Conservation (phyloP, 2,797 vertebrate species). For the Choloepus didactylus region DNA sequence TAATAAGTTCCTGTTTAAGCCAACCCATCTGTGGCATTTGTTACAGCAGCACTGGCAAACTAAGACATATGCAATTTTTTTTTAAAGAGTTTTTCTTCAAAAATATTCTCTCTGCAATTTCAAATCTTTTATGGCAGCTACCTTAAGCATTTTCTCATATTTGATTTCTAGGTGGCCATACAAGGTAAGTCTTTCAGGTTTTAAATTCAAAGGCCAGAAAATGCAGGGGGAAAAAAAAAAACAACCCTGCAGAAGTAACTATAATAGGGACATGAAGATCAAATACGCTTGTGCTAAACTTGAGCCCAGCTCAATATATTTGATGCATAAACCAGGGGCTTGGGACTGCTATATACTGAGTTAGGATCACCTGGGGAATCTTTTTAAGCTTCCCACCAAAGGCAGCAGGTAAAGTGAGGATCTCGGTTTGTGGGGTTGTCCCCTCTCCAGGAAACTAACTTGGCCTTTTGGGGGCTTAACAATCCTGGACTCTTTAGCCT, state of each 20-base stretch:
- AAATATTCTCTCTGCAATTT: background rate
- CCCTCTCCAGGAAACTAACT: too few relatives aligned
- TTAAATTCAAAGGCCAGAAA: conserved; percentile 55
- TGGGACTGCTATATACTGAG: background rate
- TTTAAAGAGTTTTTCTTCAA: background rate
- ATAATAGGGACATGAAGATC: background rate
- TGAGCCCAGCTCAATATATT: background rate
- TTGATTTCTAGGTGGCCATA: conserved; percentile 15
- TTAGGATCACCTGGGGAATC: background rate
- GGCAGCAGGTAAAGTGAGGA: too few relatives aligned
- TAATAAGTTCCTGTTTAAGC: too few relatives aligned
- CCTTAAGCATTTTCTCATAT: background rate
- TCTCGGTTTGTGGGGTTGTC: too few relatives aligned
- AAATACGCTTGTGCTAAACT: background rate
- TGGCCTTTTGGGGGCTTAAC: too few relatives aligned
- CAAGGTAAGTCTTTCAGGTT: background rate
- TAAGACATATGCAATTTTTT: too few relatives aligned
- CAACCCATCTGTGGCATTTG: too few relatives aligned
- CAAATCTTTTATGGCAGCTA: conserved; percentile 1
- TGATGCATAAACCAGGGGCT: background rate
- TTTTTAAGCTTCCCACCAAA: background rate
- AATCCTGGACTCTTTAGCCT: too few relatives aligned
- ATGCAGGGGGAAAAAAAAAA: background rate
- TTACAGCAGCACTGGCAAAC: too few relatives aligned
- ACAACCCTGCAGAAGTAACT: background rate